Conservation (phyloP, 2,113 vertebrate species). For the Varanus komodoensis region DNA sequence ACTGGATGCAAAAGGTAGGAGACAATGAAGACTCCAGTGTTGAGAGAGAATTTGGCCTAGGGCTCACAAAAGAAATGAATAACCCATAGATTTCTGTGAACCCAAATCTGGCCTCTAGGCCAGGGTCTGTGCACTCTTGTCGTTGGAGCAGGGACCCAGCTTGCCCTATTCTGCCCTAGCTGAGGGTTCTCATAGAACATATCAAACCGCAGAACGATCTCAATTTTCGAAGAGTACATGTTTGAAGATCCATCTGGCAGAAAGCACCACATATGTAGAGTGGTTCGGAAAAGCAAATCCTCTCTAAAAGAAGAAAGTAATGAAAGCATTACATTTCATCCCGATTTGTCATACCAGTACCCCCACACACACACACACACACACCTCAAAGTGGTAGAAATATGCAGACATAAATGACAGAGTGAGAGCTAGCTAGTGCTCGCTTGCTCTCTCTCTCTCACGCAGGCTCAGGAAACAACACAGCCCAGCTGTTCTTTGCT, state of each 20-base stretch:
- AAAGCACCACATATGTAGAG: neutral
- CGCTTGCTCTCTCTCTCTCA: neutral
- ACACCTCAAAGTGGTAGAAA: slow-evolving; percentile 34
- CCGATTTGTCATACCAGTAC: slow-evolving; percentile 9
- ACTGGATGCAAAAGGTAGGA: too few species aligned
- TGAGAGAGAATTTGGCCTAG: too few species aligned
- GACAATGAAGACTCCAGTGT: too few species aligned
- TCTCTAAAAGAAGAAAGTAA: slow-evolving; percentile 15
- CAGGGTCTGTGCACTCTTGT: too few species aligned
- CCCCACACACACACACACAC: too few species aligned
- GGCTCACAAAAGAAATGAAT: too few species aligned
- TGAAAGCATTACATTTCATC: neutral
- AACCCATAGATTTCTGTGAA: too few species aligned
- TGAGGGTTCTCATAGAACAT: neutral
- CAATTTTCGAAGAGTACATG: neutral
- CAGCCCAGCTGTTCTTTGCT: slow-evolving; percentile 52
- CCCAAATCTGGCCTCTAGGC: too few species aligned
- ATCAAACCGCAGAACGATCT: neutral
- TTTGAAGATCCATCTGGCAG: neutral
- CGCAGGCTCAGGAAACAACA: slow-evolving; percentile 55
- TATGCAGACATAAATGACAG: slow-evolving; percentile 46
- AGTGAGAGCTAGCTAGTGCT: slow-evolving; percentile 23
- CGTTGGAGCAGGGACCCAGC: too few species aligned
- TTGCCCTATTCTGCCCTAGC: neutral
- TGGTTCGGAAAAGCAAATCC: neutral